Percentiles rank a stretch among this genome's conserved stretches.
Conservation (phyloP, 2,113 vertebrate species). For the Gobio gobio region DNA sequence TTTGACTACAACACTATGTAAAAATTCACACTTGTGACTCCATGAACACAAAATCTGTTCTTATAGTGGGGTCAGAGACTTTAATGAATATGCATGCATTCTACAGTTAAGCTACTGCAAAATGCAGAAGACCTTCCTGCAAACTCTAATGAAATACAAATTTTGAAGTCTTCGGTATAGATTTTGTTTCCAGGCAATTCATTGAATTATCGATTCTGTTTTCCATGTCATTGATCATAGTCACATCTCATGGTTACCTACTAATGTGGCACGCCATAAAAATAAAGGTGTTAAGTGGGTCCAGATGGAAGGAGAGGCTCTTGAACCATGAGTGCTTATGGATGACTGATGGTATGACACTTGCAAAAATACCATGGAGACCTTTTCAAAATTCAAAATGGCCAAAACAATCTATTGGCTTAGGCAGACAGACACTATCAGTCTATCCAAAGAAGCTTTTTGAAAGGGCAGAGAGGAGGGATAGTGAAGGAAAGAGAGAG, state of each 20-base stretch:
- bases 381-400: conserved; percentile 76
- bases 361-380: conserved; percentile 65
- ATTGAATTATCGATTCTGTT: conserved; percentile 19
- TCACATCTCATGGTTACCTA: neutral
- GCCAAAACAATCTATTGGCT: conserved; percentile 63
- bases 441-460: conserved; percentile 65
- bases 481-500: conserved; percentile 26
- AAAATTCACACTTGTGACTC: neutral
- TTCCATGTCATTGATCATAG: conserved; percentile 17
- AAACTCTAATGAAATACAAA: conserved; percentile 14
- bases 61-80: neutral
- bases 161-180: neutral
- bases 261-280: neutral
- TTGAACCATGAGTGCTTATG: conserved; percentile 46
- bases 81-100: neutral
- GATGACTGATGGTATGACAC: conserved; percentile 61
- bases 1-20: neutral
- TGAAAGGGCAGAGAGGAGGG: conserved; percentile 69
- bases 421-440: conserved; percentile 61
- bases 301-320: conserved; percentile 18
- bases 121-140: neutral
- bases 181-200: neutral
- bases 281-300: conserved; percentile 22
- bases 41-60: neutral
- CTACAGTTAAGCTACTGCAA: neutral